Conservation (phyloP, 1,140 invertebrate genomes). For the Daktulosphaira vitifoliae region DNA sequence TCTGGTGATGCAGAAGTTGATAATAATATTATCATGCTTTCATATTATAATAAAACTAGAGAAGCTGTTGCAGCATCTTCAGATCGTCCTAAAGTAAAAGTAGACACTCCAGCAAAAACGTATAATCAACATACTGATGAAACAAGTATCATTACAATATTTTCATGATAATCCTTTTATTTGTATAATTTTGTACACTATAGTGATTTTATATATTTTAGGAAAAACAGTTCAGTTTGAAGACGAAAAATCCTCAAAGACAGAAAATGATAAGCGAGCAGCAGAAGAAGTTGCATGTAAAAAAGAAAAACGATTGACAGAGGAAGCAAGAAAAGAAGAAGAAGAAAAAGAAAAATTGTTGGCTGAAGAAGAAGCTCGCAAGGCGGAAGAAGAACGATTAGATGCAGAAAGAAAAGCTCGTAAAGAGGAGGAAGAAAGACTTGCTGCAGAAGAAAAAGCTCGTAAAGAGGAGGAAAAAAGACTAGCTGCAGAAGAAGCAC, state of each 20-base stretch:
- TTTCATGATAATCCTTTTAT: too few relatives aligned
- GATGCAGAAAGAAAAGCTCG: slow-evolving; percentile 13
- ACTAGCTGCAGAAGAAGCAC: slow-evolving; percentile 5
- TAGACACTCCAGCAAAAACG: slow-evolving; percentile 1
- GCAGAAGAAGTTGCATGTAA: background rate
- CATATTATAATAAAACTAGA: slow-evolving; percentile 60
- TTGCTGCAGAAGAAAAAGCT: slow-evolving; percentile 8
- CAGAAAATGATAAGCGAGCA: too few relatives aligned
- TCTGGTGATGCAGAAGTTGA: slow-evolving; percentile 36
- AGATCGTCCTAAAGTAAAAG: slow-evolving; percentile 7
- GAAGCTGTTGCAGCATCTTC: slow-evolving; percentile 46
- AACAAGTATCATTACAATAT: too few relatives aligned
- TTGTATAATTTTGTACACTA: too few relatives aligned
- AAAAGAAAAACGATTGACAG: background rate
- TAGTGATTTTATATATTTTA: too few relatives aligned
- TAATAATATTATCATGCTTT: slow-evolving; percentile 54
- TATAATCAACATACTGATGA: too few relatives aligned
- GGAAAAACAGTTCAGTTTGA: too few relatives aligned
- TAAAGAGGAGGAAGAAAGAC: background rate
- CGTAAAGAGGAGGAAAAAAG: slow-evolving; percentile 12
- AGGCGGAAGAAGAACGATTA: background rate
- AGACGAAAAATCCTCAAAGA: too few relatives aligned
- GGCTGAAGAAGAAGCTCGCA: slow-evolving; percentile 1
- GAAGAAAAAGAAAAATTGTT: slow-evolving; percentile 7
- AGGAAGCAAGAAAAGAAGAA: background rate